Evolutionary conservation across 1,140 invertebrate genomes (phyloP).

Genomic region (Solen grandis): DNA sequence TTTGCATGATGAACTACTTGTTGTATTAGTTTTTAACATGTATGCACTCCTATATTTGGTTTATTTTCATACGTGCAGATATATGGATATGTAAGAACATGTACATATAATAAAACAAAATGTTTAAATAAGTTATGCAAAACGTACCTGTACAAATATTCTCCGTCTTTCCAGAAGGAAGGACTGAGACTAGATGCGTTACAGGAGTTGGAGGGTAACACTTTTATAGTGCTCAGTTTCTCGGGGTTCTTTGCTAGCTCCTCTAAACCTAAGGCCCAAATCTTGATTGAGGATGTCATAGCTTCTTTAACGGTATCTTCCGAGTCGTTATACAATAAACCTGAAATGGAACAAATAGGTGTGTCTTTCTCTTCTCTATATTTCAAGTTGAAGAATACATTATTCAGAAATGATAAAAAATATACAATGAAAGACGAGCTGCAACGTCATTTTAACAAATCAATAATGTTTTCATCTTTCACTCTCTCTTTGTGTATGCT

Average conservation of each 20-base stretch:
- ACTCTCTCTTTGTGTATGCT: no score
- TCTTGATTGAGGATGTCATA: slow-evolving; percentile 29
- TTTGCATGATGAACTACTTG: neutral
- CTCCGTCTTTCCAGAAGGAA: slow-evolving; percentile 34
- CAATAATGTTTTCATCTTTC: no score
- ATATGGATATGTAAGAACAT: neutral
- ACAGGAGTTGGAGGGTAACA: slow-evolving; percentile 30
- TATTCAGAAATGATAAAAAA: no score
- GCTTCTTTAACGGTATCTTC: slow-evolving; percentile 24
- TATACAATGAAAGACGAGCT: no score
- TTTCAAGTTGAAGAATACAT: no score
- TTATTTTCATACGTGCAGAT: neutral
- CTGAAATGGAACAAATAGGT: no score
- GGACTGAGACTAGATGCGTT: neutral
- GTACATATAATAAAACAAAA: neutral
- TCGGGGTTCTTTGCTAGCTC: neutral
- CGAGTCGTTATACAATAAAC: slow-evolving; percentile 42
- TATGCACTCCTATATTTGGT: no score
- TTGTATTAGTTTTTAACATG: neutral
- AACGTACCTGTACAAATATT: slow-evolving; percentile 20
- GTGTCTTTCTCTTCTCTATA: no score
- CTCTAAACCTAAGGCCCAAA: slow-evolving; percentile 45
- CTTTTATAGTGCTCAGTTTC: neutral
- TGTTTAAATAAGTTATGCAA: neutral
- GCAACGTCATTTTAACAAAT: no score